These are phyloP conservation scores for Meta bourneti DNA, from an alignment of 2,888 invertebrate species.

Conservation along the genomic window DNA sequence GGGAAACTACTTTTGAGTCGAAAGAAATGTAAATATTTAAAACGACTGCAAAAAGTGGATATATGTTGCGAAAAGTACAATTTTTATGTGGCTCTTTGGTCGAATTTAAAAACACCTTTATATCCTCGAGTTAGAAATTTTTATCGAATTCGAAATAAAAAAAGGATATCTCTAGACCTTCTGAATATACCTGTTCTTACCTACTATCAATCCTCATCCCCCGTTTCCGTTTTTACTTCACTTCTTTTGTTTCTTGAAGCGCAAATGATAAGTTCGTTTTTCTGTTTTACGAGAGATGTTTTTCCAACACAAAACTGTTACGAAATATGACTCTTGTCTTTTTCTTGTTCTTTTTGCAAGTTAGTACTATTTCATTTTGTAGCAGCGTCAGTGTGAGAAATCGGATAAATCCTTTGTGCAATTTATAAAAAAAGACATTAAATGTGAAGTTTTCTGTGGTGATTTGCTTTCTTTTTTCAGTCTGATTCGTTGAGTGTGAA, in stretches of 20 bases:
- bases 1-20: too few relatives aligned
- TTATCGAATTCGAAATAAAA: too few relatives aligned
- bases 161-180: too few relatives aligned
- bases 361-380: background rate
- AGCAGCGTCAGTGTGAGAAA: background rate
- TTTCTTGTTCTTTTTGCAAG: background rate
- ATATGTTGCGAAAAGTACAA: too few relatives aligned
- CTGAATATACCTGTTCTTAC: too few relatives aligned
- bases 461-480: background rate
- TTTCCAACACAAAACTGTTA: background rate
- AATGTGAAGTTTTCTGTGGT: background rate
- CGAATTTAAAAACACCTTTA: too few relatives aligned
- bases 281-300: background rate
- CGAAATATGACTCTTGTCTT: background rate
- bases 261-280: background rate
- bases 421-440: background rate
- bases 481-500: background rate
- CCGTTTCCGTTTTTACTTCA: background rate
- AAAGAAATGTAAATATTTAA: too few relatives aligned
- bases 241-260: background rate
- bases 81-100: too few relatives aligned
- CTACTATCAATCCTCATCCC: too few relatives aligned
- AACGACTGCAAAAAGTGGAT: too few relatives aligned
- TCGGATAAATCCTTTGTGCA: background rate
- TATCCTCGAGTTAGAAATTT: too few relatives aligned